Evolutionary conservation across 1,140 invertebrate genomes (phyloP), one percentile per base, ranked within the genome.

Genomic region (Eumaeus atala): DNA sequence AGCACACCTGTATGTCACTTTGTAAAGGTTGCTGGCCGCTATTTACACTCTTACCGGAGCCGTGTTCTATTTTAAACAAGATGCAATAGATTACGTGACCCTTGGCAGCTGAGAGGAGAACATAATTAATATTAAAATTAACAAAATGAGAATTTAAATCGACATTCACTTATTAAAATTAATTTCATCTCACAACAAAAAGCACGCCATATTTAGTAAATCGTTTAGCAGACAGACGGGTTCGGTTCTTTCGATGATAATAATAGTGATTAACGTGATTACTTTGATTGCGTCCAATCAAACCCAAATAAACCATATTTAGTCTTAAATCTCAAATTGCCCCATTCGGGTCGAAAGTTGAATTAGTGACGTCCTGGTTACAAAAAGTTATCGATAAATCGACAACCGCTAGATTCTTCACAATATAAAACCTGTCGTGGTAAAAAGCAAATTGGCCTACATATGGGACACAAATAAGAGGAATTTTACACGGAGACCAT

Each of bases 401-500:
- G 37, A 16, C 17, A 9, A 9, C 48, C 48, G 54, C 51, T 56
- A 52, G 44, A 60, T 48, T 21, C 10, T 18, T 47, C 51, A 60
- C 37, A 47, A 48, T 49, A n/a, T n/a, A 64, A 72, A 81, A 78
- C 75, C 75, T 75, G 74, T 77, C 70, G 63, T 62, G 55, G 56
- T 63, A 59, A 53, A 63, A 70, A 70, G 71, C 65, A 76, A 69
- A 72, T 67, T 74, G 77, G 59, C 77, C 77, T 69, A 78, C 75
- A 76, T 78, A 70, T 71, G 56, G 61, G 59, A 64, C 70, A 69
- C 66, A 71, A 75, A 78, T 72, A 74, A 71, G 66, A 77, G 65
- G 69, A 70, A 74, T 66, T 74, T 73, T 75, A 71, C 70, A 72
- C 68, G 67, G 62, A 66, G 61, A 60, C 62, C 56, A 74, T 67